Evolutionary conservation across 2,797 vertebrate species (phyloP).

Genomic region (Hypotaenidia philippensis): DNA sequence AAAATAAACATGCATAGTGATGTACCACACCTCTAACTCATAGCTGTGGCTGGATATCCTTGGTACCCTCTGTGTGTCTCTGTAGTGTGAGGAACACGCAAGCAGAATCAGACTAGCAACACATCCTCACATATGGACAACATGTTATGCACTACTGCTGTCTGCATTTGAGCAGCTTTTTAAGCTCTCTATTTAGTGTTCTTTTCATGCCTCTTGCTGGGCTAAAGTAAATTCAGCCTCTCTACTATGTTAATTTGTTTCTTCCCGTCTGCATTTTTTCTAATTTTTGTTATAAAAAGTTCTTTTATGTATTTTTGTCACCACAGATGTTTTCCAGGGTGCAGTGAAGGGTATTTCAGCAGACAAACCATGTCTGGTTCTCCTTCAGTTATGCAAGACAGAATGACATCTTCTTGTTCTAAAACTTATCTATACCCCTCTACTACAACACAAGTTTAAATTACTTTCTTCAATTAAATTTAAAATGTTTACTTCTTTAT

Average conservation of each 20-base stretch:
- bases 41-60: background rate
- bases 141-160: background rate
- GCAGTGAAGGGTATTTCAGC: background rate
- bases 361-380: background rate
- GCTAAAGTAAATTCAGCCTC: background rate
- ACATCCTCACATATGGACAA: background rate
- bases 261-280: background rate
- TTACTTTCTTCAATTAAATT: background rate
- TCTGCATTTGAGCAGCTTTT: background rate
- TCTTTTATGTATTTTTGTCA: background rate
- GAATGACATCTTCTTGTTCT: background rate
- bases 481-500: background rate
- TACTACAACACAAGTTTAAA: background rate
- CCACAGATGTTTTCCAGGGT: background rate
- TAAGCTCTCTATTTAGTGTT: background rate
- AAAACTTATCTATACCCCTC: background rate
- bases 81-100: background rate
- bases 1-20: background rate
- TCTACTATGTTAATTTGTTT: background rate
- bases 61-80: background rate
- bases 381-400: background rate
- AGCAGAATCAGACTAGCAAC: background rate
- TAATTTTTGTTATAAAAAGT: background rate
- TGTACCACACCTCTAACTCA: background rate
- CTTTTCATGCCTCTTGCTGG: background rate